Evolutionary conservation across 2,797 vertebrate species (phyloP).

Genomic region (Lemur catta): DNA sequence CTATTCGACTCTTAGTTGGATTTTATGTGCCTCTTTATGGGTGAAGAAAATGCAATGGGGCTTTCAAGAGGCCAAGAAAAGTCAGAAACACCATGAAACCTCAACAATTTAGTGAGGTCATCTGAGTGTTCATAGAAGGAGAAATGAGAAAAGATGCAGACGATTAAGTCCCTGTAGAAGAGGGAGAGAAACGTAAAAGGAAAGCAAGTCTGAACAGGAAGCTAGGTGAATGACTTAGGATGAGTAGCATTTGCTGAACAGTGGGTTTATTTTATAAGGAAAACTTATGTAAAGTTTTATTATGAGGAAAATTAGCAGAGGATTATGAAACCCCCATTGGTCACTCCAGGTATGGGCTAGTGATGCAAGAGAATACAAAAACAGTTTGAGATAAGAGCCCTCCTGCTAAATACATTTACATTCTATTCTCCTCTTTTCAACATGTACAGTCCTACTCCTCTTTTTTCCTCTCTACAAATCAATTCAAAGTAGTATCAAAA

Average conservation of each 20-base stretch:
- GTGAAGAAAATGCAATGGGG: background rate
- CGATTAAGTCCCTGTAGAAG: background rate
- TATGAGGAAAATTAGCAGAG: background rate
- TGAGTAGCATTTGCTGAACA: background rate
- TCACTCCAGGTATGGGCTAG: background rate
- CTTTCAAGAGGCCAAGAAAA: background rate
- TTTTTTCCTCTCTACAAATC: constrained; percentile 7
- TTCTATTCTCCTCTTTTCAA: constrained; percentile 9
- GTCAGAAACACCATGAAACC: background rate
- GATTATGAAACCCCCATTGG: background rate
- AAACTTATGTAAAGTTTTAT: background rate
- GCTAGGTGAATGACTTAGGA: too few species aligned
- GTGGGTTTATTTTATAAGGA: background rate
- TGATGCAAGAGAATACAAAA: background rate
- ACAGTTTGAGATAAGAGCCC: background rate
- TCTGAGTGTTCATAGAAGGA: background rate
- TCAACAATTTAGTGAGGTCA: background rate
- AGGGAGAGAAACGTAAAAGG: background rate
- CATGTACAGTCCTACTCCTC: constrained; percentile 14
- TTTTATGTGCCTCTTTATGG: background rate
- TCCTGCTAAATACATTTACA: background rate
- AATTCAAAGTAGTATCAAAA: constrained; percentile 30
- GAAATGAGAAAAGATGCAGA: background rate
- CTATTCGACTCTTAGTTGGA: background rate
- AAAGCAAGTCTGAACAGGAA: background rate